Base-by-base conservation (phyloP, 2,888 invertebrate species). In the Rhamnusium bicolor region DNA sequence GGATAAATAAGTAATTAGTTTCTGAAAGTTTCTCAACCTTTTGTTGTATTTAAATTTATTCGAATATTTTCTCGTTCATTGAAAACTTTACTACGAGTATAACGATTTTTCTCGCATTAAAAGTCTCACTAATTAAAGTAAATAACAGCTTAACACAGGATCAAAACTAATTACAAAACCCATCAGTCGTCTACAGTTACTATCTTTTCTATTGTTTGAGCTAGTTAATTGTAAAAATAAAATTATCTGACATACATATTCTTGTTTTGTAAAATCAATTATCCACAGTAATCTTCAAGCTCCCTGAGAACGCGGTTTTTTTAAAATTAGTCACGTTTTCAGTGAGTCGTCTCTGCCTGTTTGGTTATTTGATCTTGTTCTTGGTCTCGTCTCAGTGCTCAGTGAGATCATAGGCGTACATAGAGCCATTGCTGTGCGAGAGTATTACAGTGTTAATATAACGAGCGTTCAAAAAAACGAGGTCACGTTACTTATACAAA, bases 261-360 rank as follows among this genome's bases (percentile, higher is more conserved):
- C 40, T 19, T 40, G 19, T n/a, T 61, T 61, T 19, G 40, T 61
- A 7, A 61, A 47, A 62, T 62, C 62, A 47, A 62, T 62, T 62
- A 47, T 46, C 47, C 47, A 19, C 49, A 21, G 47, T 62, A 47
- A 62, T 62, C 24, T 62, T 46, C 14, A 29, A 14, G 62, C 24
- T 62, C 19, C 47, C 62, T 62, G 47, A 62, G 62, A 62, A 62
- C 47, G 16, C 46, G 21, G 24, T 49, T 58, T 62, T 61, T 62
- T 62, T n/a, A 24, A 47, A 62, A 62, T 62, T 62, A 62, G 62
- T 62, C 62, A 62, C 62, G 62, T 62, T 47, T 32, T 27, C 32
- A 58, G 29, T 29, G n/a, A 58, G 58, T 32, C 32, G 32, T 29
- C 58, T 58, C 32, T 29, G 58, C 18, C 27, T 16, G 27, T 16